phyloP scores from a whole-genome alignment of 2,113 vertebrate species.

The Balaeniceps rex region DNA sequence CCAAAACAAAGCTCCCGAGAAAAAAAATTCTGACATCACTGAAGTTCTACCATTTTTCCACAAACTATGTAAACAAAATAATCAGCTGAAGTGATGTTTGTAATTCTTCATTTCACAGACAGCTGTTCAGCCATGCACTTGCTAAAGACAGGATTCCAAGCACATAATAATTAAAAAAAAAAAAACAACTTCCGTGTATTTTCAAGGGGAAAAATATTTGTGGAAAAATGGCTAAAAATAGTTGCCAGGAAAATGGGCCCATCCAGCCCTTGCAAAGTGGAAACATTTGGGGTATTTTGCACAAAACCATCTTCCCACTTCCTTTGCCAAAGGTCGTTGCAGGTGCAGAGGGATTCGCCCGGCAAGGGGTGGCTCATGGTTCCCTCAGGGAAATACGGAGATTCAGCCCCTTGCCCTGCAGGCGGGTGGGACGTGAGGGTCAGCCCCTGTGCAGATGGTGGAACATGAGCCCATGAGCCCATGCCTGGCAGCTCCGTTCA shows the following conservation, averaged over 20 bases:
- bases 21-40: background rate
- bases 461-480: background rate
- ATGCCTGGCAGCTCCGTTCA: background rate
- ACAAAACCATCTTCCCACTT: background rate
- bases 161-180: background rate
- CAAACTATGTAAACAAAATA: conserved; percentile 39
- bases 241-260: background rate
- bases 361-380: background rate
- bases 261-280: background rate
- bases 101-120: conserved; percentile 17
- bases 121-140: conserved; percentile 44
- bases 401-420: background rate
- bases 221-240: conserved; percentile 45
- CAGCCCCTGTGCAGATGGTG: background rate
- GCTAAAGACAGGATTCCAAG: conserved; percentile 29
- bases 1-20: background rate
- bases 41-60: conserved; percentile 11
- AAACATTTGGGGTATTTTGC: conserved; percentile 16
- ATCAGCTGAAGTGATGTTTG: conserved; percentile 22
- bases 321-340: background rate
- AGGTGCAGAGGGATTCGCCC: background rate
- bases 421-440: fast-evolving
- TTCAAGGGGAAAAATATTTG: background rate
- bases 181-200: background rate
- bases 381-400: background rate